Percentiles rank a stretch among this genome's conserved stretches.
Evolutionary conservation across 2,113 vertebrate species (phyloP).

Genomic region (Apaloderma vittatum): DNA sequence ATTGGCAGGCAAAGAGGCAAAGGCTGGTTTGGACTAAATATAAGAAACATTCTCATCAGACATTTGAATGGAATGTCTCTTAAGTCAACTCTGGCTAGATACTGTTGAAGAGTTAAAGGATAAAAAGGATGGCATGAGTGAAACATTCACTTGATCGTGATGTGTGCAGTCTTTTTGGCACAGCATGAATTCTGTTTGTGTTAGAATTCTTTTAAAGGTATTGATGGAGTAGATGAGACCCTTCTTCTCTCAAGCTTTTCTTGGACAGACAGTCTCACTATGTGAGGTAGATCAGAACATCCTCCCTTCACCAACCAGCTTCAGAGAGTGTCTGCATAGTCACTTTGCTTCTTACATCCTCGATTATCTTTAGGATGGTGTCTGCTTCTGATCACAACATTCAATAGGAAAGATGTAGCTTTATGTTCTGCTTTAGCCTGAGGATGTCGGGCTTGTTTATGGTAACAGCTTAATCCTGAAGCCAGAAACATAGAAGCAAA

Average conservation of each 20-base stretch:
- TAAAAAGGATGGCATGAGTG: background rate
- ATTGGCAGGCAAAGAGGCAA: background rate
- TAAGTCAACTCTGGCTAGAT: background rate
- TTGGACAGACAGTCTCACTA: accelerated
- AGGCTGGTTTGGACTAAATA: background rate
- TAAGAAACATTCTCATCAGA: accelerated
- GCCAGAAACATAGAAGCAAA: background rate
- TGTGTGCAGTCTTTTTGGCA: background rate
- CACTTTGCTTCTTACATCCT: background rate
- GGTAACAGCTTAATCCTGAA: background rate
- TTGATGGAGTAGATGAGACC: accelerated
- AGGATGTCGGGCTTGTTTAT: background rate
- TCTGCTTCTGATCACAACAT: background rate
- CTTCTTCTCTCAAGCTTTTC: background rate
- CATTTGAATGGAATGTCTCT: background rate
- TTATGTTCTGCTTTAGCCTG: accelerated
- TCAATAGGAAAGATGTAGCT: accelerated
- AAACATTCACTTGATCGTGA: background rate
- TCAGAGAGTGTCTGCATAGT: accelerated
- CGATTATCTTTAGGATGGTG: background rate
- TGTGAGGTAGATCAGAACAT: background rate
- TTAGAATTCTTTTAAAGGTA: background rate
- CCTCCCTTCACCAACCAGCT: background rate
- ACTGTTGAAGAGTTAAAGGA: background rate
- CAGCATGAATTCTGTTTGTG: background rate